Evolutionary conservation across 2,888 invertebrate species (phyloP).

Genomic region (Gryllus longicercus): DNA sequence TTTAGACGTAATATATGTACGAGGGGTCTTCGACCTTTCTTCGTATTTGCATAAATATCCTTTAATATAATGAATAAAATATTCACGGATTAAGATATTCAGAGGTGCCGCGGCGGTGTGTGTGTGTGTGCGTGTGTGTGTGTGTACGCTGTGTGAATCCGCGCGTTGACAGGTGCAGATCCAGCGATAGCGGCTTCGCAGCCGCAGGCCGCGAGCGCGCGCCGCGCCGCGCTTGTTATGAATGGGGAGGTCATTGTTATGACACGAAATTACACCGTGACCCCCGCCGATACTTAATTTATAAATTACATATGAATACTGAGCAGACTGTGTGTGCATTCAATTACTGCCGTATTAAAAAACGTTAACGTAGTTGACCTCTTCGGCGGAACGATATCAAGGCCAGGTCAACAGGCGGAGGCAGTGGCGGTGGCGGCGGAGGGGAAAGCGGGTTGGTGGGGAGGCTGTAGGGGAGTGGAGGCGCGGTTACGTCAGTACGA

Average conservation of each 20-base stretch:
- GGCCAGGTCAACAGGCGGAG: background rate
- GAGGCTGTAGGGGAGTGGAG: background rate
- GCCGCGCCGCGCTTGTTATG: background rate
- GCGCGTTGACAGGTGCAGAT: background rate
- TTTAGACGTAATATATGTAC: constrained; percentile 17
- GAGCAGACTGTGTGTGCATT: background rate
- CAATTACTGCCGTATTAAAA: constrained; percentile 1
- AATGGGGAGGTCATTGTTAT: background rate
- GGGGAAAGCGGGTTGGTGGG: background rate
- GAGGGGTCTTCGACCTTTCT: constrained; percentile 17
- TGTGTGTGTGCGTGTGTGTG: background rate
- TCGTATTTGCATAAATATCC: constrained; percentile 7
- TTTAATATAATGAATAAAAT: constrained; percentile 17
- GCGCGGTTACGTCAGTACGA: background rate
- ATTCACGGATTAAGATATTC: constrained; percentile 1
- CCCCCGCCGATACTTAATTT: constrained; percentile 3
- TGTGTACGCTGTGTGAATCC: background rate
- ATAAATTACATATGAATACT: constrained; percentile 17
- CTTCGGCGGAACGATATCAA: constrained; percentile 6
- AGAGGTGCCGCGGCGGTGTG: background rate
- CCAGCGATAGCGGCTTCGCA: background rate
- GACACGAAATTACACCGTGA: constrained; percentile 9
- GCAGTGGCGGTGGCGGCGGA: background rate
- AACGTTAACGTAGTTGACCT: background rate
- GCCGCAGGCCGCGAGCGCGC: background rate